phyloP scores from a whole-genome alignment of 1,140 invertebrate species.

The Plutomurus gul region DNA sequence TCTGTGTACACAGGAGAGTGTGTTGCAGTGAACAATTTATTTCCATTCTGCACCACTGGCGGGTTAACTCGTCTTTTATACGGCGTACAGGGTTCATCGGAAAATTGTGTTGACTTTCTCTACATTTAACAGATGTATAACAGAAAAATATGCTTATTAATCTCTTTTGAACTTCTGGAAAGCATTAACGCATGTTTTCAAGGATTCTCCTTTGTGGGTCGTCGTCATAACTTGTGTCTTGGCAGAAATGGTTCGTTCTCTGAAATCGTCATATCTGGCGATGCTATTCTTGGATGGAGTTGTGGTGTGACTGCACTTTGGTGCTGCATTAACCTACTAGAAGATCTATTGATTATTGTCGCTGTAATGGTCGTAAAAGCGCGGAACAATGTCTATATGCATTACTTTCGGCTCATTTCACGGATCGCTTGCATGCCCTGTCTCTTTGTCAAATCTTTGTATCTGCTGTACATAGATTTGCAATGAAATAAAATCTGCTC shows the following conservation, averaged over 20 bases:
- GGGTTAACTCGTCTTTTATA: not conserved
- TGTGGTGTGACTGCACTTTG: too few species aligned
- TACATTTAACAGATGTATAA: not conserved
- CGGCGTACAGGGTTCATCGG: conserved; percentile 5
- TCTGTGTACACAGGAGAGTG: not conserved
- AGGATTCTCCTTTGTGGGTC: not conserved
- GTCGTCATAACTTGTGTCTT: not conserved
- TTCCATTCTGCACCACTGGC: not conserved
- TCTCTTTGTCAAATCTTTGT: conserved; percentile 22
- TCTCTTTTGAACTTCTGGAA: not conserved
- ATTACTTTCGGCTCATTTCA: conserved; percentile 20
- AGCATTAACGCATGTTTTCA: not conserved
- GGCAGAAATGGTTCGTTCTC: not conserved
- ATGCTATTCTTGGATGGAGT: too few species aligned
- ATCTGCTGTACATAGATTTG: too few species aligned
- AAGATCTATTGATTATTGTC: too few species aligned
- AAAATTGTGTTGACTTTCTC: not conserved
- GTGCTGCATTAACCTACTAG: too few species aligned
- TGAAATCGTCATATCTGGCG: too few species aligned
- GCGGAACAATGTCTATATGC: not conserved
- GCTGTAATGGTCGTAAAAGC: too few species aligned
- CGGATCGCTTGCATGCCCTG: conserved; percentile 3
- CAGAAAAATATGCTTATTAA: not conserved
- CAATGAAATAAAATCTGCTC: not conserved
- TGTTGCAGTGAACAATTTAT: not conserved